These are phyloP conservation scores for Raphicerus campestris DNA, from an alignment of 2,113 vertebrate genomes.

Conservation along the genomic window DNA sequence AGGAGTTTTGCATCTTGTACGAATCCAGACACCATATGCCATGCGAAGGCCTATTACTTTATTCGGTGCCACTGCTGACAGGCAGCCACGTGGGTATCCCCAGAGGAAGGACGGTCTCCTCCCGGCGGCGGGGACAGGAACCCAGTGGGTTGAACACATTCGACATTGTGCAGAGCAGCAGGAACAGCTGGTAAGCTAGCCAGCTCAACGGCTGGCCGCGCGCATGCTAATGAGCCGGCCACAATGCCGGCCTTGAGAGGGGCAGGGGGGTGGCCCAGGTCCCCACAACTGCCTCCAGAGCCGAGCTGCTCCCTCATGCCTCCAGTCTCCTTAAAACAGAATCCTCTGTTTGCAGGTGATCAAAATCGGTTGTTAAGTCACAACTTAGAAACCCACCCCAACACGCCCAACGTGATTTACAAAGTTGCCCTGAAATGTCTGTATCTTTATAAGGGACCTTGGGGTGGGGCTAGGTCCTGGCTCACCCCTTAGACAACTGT, in stretches of 20 bases:
- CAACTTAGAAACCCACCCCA: constrained; percentile 4
- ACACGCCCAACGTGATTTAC: background rate
- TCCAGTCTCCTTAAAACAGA: constrained; percentile 59
- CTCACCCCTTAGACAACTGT: background rate
- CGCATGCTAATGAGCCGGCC: constrained; percentile 92
- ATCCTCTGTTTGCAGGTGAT: constrained; percentile 27
- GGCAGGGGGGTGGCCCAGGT: constrained; percentile 37
- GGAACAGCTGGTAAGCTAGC: constrained; percentile 99
- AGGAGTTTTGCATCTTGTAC: constrained; percentile 99
- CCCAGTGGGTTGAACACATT: constrained; percentile 92
- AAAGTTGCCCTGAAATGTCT: background rate
- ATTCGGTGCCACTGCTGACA: constrained; percentile 90
- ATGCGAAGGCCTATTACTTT: constrained; percentile 94
- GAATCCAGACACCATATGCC: constrained; percentile 99
- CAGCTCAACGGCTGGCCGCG: constrained; percentile 77
- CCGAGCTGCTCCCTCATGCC: constrained; percentile 48
- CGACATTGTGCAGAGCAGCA: constrained; percentile 94
- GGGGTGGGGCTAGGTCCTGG: background rate
- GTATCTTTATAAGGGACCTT: background rate
- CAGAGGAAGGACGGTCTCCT: constrained; percentile 85
- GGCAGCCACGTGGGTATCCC: constrained; percentile 92
- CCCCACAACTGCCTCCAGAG: constrained; percentile 44
- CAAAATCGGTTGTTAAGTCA: constrained; percentile 37
- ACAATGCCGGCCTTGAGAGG: constrained; percentile 67
- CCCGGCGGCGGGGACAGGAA: constrained; percentile 80